A percentile compares a stretch with the other conserved stretches of the same genome.
Conservation (phyloP, 92 coral and sea anemone species). For the Zoanthus sociatus region DNA sequence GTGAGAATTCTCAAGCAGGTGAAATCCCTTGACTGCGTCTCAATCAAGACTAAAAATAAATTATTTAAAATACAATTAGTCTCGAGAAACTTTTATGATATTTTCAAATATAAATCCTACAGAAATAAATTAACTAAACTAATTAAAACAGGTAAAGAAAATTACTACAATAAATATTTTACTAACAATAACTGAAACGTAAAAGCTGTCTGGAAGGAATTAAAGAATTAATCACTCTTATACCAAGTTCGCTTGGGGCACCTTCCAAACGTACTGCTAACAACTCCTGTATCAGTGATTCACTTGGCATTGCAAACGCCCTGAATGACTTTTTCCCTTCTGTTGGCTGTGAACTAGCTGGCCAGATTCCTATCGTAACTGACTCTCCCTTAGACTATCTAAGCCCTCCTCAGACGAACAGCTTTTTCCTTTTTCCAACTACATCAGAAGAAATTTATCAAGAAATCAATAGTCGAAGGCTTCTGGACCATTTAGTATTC, state of each 20-base stretch:
- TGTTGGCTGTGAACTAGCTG: constrained; percentile 18
- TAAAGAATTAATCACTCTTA: too few relatives aligned
- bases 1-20: too few relatives aligned
- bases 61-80: too few relatives aligned
- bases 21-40: too few relatives aligned
- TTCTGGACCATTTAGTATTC: background rate
- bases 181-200: too few relatives aligned
- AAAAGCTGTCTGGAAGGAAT: constrained; percentile 11
- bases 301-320: constrained; percentile 18
- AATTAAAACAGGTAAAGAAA: background rate
- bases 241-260: constrained; percentile 1
- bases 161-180: background rate
- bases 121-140: too few relatives aligned
- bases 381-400: constrained; percentile 7
- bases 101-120: too few relatives aligned
- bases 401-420: background rate
- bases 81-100: too few relatives aligned
- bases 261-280: constrained; percentile 3
- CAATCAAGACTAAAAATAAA: too few relatives aligned
- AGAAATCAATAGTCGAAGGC: constrained; percentile 22
- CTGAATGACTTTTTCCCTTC: constrained; percentile 1
- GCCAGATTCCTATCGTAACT: background rate
- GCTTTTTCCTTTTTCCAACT: constrained; percentile 1
- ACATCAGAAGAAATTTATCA: constrained; percentile 7
- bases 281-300: background rate